Percentiles rank a stretch among this genome's conserved stretches.
phyloP scores from a whole-genome alignment of 2,113 vertebrate genomes.

The Poecilia latipinna region DNA sequence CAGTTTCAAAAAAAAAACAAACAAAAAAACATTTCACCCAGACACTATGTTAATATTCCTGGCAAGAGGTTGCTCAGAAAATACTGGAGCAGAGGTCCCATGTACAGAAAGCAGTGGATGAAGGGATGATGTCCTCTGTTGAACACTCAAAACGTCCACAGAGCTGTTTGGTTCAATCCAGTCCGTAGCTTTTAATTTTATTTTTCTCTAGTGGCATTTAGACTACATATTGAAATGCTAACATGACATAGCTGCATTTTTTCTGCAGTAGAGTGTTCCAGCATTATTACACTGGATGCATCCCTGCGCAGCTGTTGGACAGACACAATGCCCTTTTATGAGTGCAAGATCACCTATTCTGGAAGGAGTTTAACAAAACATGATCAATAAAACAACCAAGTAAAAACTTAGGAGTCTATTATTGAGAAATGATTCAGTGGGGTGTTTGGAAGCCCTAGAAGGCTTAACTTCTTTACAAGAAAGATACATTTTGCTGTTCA shows the following conservation, averaged over 20 bases:
- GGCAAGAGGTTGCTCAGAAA: conserved; percentile 7
- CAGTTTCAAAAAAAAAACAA: background rate
- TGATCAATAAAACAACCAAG: background rate
- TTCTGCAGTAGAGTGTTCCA: background rate
- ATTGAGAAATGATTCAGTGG: background rate
- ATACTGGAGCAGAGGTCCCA: conserved; percentile 16
- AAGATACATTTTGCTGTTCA: background rate
- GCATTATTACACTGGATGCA: background rate
- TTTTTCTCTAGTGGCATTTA: background rate
- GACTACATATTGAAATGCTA: background rate
- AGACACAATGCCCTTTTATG: background rate
- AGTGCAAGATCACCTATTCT: background rate
- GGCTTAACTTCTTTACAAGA: background rate
- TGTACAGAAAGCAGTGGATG: background rate
- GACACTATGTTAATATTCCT: conserved; percentile 1
- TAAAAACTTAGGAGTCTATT: background rate
- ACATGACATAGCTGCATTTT: background rate
- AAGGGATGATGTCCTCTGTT: background rate
- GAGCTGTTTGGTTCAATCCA: background rate
- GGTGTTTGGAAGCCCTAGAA: background rate
- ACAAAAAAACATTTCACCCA: conserved; percentile 22
- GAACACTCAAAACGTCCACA: background rate
- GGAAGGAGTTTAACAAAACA: background rate
- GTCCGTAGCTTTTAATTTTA: background rate
- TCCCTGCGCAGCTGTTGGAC: background rate